These are phyloP conservation scores for Anagyrus pseudococci DNA, from an alignment of 2,888 invertebrate species.

Conservation along the genomic window DNA sequence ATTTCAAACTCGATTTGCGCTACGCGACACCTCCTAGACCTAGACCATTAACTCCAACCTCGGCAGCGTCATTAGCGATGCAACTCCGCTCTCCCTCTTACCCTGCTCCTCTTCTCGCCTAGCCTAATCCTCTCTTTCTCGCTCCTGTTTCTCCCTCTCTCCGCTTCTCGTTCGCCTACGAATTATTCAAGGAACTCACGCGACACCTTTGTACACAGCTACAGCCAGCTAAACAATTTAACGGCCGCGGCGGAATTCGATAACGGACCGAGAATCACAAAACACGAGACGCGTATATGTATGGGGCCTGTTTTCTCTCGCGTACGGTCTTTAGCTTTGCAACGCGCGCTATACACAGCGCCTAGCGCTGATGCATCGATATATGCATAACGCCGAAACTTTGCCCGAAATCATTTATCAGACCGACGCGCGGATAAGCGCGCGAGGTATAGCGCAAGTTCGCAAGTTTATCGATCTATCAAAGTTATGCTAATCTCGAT, in stretches of 20 bases:
- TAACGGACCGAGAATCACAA: constrained; percentile 1
- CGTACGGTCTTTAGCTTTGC: not conserved
- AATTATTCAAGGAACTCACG: constrained; percentile 10
- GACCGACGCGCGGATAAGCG: too few species aligned
- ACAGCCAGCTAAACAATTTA: constrained; percentile 11
- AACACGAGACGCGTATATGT: not conserved
- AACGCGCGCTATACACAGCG: too few species aligned
- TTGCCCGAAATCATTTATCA: too few species aligned
- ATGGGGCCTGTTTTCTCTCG: not conserved
- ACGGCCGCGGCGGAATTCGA: not conserved
- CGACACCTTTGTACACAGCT: not conserved
- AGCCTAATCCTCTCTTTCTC: too few species aligned
- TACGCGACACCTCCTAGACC: not conserved
- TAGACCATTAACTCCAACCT: constrained; percentile 11
- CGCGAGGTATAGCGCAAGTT: too few species aligned
- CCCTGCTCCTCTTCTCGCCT: not conserved
- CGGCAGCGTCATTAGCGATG: constrained; percentile 13
- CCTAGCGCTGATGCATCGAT: too few species aligned
- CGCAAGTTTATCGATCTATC: too few species aligned
- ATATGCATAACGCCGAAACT: too few species aligned
- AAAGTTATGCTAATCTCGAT: too few species aligned
- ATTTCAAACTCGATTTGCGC: constrained; percentile 39
- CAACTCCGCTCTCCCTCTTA: not conserved
- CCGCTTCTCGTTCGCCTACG: not conserved
- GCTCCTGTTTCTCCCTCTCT: not conserved